Evolutionary conservation across 2,113 vertebrate genomes (phyloP).

Genomic region (Channa maculata): DNA sequence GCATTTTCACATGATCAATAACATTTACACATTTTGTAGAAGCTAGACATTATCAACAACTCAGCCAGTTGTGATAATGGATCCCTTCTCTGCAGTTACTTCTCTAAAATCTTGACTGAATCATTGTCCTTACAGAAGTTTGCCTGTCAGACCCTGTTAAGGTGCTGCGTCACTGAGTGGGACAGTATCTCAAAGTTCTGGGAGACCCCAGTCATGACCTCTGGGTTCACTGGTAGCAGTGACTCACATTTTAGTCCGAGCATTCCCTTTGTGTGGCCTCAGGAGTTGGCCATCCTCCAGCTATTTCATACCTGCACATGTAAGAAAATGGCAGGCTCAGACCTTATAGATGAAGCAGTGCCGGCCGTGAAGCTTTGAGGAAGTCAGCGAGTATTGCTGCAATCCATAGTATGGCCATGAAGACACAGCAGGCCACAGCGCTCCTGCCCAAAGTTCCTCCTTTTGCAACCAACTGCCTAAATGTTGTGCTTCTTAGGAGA

Average conservation of each 20-base stretch:
- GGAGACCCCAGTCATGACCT: slow-evolving; percentile 39
- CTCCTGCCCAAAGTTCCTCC: slow-evolving; percentile 77
- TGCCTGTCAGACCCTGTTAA: not conserved
- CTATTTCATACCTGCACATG: not conserved
- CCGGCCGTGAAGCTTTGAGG: slow-evolving; percentile 32
- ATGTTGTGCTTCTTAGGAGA: slow-evolving; percentile 81
- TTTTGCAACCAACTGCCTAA: slow-evolving; percentile 82
- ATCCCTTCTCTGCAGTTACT: slow-evolving; percentile 12
- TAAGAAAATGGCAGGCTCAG: slow-evolving; percentile 6
- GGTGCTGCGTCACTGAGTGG: slow-evolving; percentile 66
- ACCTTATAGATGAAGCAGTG: not conserved
- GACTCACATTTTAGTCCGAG: slow-evolving; percentile 63
- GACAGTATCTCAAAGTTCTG: slow-evolving; percentile 56
- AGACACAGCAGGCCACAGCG: slow-evolving; percentile 61
- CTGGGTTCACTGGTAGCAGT: slow-evolving; percentile 39
- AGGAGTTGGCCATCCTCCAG: slow-evolving; percentile 10
- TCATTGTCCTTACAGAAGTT: not conserved
- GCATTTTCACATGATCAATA: not conserved
- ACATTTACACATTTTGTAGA: slow-evolving; percentile 1
- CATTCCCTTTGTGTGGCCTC: slow-evolving; percentile 63
- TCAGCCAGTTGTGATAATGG: not conserved
- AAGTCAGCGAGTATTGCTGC: slow-evolving; percentile 62
- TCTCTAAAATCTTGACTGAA: slow-evolving; percentile 13
- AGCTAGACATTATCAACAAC: not conserved
- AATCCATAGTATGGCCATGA: slow-evolving; percentile 63